A percentile compares a stretch with the other conserved stretches of the same genome.
These are phyloP conservation scores for Stenodera caucasica DNA, from an alignment of 2,888 invertebrate genomes.

Conservation along the genomic window DNA sequence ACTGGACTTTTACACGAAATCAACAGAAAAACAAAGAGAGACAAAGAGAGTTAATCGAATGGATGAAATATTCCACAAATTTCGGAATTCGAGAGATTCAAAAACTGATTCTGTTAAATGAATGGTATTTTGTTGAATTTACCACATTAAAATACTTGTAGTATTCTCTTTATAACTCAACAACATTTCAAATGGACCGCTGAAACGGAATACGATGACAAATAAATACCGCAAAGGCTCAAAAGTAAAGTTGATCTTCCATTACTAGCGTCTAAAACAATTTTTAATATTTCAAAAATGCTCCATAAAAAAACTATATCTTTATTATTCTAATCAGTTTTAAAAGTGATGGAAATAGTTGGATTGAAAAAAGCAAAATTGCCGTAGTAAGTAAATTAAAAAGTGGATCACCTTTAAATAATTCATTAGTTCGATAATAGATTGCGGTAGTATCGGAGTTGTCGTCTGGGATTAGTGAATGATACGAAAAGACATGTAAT, in stretches of 20 bases:
- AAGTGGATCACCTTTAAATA: conserved; percentile 31
- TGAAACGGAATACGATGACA: background rate
- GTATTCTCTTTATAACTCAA: background rate
- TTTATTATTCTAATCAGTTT: background rate
- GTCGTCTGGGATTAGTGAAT: conserved; percentile 42
- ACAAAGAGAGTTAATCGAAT: too few species aligned
- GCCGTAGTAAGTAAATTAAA: conserved; percentile 29
- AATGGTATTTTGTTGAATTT: background rate
- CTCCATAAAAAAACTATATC: background rate
- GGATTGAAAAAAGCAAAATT: conserved; percentile 5
- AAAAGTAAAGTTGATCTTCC: background rate
- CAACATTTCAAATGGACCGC: background rate
- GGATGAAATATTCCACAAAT: background rate
- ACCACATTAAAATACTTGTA: background rate
- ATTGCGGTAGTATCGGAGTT: conserved; percentile 38
- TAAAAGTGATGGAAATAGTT: too few species aligned
- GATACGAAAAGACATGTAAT: conserved; percentile 43
- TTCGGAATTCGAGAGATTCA: background rate
- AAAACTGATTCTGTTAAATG: background rate
- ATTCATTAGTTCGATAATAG: conserved; percentile 43
- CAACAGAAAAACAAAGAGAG: background rate
- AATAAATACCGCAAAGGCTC: too few species aligned
- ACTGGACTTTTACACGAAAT: background rate
- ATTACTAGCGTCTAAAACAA: background rate
- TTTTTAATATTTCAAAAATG: background rate